Evolutionary conservation across 2,797 vertebrate species (phyloP).

Genomic region (Harpagifer antarcticus): DNA sequence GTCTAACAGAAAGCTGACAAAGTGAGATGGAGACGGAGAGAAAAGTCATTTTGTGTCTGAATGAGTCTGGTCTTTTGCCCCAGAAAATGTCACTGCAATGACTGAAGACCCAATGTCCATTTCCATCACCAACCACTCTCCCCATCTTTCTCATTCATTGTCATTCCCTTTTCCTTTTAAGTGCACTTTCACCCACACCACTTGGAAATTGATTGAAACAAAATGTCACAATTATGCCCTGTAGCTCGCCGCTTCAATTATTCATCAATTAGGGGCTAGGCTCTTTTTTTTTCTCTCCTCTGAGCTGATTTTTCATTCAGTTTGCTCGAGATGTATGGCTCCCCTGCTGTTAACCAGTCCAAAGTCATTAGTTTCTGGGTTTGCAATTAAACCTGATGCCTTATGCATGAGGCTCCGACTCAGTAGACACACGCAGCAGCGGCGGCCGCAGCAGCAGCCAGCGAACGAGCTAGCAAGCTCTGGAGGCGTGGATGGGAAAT

Average conservation of each 20-base stretch:
- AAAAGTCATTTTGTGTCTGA: conserved; percentile 60
- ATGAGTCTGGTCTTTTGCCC: conserved; percentile 45
- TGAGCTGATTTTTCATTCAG: conserved; percentile 89
- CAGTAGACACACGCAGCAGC: conserved; percentile 80
- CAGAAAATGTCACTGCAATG: conserved; percentile 65
- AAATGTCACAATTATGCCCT: conserved; percentile 91
- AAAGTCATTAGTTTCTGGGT: conserved; percentile 92
- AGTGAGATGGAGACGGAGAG: conserved; percentile 48
- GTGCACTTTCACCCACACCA: conserved; percentile 86
- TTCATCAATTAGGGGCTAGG: conserved; percentile 89
- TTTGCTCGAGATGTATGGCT: conserved; percentile 89
- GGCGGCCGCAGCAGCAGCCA: conserved; percentile 66
- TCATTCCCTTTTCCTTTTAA: conserved; percentile 83
- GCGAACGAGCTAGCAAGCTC: conserved; percentile 80
- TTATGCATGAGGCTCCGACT: conserved; percentile 88
- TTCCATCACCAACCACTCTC: conserved; percentile 65
- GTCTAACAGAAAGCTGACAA: conserved; percentile 41
- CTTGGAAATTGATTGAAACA: conserved; percentile 90
- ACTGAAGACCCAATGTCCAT: conserved; percentile 73
- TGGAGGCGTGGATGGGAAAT: conserved; percentile 86
- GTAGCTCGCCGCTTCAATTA: conserved; percentile 89
- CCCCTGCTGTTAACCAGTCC: conserved; percentile 92
- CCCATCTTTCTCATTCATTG: conserved; percentile 73
- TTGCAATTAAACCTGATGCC: conserved; percentile 92
- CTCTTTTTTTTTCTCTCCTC: conserved; percentile 80